Base-by-base conservation (phyloP, 2,888 invertebrate genomes). In the Stratiomys singularior region DNA sequence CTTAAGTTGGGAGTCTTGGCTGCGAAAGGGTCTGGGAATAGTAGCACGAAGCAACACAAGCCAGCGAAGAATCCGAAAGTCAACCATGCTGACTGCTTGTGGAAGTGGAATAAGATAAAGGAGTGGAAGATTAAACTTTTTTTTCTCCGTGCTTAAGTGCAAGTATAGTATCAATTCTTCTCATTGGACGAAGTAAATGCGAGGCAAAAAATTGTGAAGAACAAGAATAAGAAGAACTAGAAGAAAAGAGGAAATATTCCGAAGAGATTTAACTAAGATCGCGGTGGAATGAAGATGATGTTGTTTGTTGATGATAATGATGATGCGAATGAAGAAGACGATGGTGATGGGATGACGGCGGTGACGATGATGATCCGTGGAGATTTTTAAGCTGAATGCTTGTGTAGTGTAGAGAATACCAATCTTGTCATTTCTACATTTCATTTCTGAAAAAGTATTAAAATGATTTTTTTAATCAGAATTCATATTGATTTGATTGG, bases 381-480 rank as follows among this genome's bases (percentile, higher is more conserved):
- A 9, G 37, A 37, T 37, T 3, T 37, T 37, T 5, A 37, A 37
- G 37, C 9, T 37, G 37, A 37, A 37, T 37, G 37, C 9, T 37
- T 5, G 37, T 5, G 37, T 3, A 37, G 37, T 37, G 37, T 37
- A 37, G 37, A 28, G 67, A 67, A 67, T 37, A 37, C 44, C 67
- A 67, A 67, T 67, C 67, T 67, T 67, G 67, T 67, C 67, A 67
- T 67, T 67, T 67, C 37, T 67, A 2, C 67, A 30, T 67, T 67
- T 67, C 30, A 67, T 67, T 67, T 21, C 44, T 64, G 67, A 44
- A 21, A n/a, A 64, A 15, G 30, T 37, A 37, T 37, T 21, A 44
- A 67, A 64, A 64, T 30, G n/a, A 7, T 67, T 67, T 30, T n/a
- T 67, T 67, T 13, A 67, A 60, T 60, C 11, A 60, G 25, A 23